Evolutionary conservation across 2,888 invertebrate genomes (phyloP), one percentile per base, ranked within the genome.

Genomic region (Bombylius major): DNA sequence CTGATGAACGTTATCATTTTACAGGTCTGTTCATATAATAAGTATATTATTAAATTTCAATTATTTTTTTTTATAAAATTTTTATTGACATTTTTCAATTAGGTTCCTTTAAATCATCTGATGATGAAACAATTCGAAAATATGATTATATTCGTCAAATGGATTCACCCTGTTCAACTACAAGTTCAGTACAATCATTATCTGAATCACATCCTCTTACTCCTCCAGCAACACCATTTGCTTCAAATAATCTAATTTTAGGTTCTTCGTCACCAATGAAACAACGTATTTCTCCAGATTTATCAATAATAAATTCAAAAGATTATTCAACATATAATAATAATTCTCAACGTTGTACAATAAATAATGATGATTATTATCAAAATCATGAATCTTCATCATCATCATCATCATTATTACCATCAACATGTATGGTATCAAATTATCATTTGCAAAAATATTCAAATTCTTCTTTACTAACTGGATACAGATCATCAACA

Each of bases 191-290:
- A 42, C 68, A 68, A 23, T 69, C 70, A 6, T 59, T 56, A n/a
- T 56, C 55, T 11, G 63, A 64, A n/a, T 59, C 63, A 5, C 65
- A 67, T 55, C 67, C 68, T 12, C 62, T 73, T 6, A 73, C 73
- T 44, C 73, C 73, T 1, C 75, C 73, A 42, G 69, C 72, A 11
- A 73, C 75, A 45, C 74, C 74, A 14, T 63, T 62, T 36, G 59
- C 59, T 34, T 32, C 48, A 31, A 50, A 33, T 47, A 34, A 49
- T 6, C 47, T 44, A 31, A 55, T 60, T 50, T 48, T 60, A 42
- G 56, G 47, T 9, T 59, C 62, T 49, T 58, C 54, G 50, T 60
- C 62, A 33, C 59, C 60, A 33, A 9, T 39, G 4, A 59, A 59
- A 47, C 23, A 23, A 23, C 44, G 56, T n/a, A 47, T 23, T 47